Conservation (phyloP, 2,113 vertebrate species). For the Empidonax alnorum region DNA sequence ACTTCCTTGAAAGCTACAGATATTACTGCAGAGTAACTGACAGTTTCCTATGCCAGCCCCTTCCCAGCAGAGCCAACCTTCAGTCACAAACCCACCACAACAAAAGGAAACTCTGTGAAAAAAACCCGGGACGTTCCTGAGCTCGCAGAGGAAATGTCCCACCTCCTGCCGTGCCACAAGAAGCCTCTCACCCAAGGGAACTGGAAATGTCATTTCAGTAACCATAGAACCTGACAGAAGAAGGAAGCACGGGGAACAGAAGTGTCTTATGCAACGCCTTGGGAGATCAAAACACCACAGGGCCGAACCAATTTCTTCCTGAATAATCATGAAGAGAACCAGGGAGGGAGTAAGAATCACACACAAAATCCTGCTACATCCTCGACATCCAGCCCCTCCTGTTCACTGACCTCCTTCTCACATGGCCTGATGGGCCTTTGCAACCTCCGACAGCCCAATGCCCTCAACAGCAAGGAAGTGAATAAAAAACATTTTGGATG, state of each 20-base stretch:
- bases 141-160: not conserved
- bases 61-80: not conserved
- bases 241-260: rapidly evolving
- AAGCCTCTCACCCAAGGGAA: not conserved
- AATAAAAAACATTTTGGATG: not conserved
- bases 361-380: not conserved
- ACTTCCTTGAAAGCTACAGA: not conserved
- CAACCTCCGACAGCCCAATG: not conserved
- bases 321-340: not conserved
- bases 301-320: not conserved
- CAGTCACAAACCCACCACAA: not conserved
- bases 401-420: not conserved
- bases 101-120: not conserved
- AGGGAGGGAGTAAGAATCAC: not conserved
- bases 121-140: rapidly evolving
- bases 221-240: not conserved
- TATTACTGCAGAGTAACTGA: not conserved
- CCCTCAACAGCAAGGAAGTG: rapidly evolving
- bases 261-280: rapidly evolving
- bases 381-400: not conserved
- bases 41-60: not conserved
- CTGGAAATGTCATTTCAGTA: not conserved
- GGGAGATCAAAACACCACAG: not conserved
- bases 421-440: rapidly evolving
- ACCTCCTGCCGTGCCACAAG: not conserved